These are phyloP conservation scores for Graptemys geographica DNA, from an alignment of 2,797 vertebrate genomes.

Conservation along the genomic window DNA sequence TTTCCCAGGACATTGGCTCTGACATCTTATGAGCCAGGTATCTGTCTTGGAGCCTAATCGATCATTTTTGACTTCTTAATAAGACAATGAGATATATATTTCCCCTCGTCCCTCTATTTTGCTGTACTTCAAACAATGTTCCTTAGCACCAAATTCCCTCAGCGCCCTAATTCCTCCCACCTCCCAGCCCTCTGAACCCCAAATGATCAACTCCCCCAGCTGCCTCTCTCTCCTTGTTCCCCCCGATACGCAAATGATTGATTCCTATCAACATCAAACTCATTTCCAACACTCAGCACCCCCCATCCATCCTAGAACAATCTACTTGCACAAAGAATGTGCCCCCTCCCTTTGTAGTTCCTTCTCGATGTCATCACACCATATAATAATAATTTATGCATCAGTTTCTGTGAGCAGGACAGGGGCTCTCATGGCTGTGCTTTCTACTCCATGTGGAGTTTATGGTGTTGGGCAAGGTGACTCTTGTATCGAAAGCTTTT, in stretches of 20 bases:
- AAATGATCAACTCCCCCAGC: not conserved
- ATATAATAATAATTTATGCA: not conserved
- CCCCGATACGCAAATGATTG: not conserved
- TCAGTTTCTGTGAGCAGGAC: not conserved
- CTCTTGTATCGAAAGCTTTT: not conserved
- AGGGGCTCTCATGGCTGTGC: not conserved
- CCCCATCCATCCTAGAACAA: not conserved
- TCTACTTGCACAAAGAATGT: not conserved
- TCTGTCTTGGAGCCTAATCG: fast-evolving
- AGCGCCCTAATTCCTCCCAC: not conserved
- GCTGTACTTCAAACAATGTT: not conserved
- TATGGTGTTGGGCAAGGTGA: not conserved
- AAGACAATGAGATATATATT: not conserved
- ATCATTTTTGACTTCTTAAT: constrained; percentile 4
- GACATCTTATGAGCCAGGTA: not conserved
- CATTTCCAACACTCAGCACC: not conserved
- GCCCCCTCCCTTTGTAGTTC: not conserved
- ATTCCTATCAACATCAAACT: not conserved
- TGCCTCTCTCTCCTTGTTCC: not conserved
- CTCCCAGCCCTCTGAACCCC: not conserved
- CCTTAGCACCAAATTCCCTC: not conserved
- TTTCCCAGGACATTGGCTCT: not conserved
- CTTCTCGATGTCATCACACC: not conserved
- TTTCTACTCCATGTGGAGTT: not conserved
- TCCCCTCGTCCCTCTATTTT: not conserved